These are phyloP conservation scores for Maccullochella peelii DNA, from an alignment of 2,113 vertebrate species.

Conservation along the genomic window DNA sequence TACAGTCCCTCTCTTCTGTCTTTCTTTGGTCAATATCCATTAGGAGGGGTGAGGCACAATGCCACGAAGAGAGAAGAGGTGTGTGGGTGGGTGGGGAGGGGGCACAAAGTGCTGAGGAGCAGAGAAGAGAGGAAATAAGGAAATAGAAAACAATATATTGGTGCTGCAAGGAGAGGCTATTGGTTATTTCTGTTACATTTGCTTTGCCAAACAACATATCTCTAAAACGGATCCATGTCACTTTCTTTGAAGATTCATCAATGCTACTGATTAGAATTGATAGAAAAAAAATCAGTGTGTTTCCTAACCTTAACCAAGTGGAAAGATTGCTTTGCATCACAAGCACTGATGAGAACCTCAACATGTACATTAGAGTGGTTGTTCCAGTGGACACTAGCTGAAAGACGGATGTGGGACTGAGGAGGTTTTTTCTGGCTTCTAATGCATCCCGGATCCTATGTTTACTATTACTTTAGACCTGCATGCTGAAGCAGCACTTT, in stretches of 20 bases:
- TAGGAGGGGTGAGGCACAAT: constrained; percentile 51
- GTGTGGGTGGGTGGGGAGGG: not conserved
- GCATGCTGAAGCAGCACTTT: not conserved
- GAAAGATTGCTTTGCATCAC: not conserved
- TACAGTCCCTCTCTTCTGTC: constrained; percentile 35
- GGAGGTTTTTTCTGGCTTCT: not conserved
- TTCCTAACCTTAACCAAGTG: not conserved
- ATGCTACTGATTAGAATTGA: not conserved
- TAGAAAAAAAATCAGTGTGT: not conserved
- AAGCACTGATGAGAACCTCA: not conserved
- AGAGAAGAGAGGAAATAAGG: not conserved
- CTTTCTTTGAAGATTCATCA: not conserved
- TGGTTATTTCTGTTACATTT: not conserved
- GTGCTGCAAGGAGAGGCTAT: not conserved
- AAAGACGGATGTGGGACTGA: not conserved
- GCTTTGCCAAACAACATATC: not conserved
- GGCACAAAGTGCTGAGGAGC: constrained; percentile 9
- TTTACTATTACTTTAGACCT: not conserved
- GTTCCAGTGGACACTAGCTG: not conserved
- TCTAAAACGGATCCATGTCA: not conserved
- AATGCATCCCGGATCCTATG: too few species aligned
- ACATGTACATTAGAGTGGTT: not conserved
- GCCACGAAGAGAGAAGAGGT: constrained; percentile 23
- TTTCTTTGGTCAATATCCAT: constrained; percentile 72
- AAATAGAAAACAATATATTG: not conserved